Conservation (phyloP, 2,113 vertebrate species). For the Ascaphus truei region DNA sequence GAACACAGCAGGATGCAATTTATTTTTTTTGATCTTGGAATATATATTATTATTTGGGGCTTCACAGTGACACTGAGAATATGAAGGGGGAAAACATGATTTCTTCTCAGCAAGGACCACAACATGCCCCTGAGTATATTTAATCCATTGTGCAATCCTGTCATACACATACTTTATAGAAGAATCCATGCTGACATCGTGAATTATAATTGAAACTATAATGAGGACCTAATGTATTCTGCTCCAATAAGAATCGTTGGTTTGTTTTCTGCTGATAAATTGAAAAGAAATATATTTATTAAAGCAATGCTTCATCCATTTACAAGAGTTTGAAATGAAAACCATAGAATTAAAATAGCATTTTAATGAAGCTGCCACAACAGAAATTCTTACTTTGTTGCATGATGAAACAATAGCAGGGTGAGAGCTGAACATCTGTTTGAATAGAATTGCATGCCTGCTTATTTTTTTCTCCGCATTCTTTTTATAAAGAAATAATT, state of each 20-base stretch:
- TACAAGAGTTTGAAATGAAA: background rate
- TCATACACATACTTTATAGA: slow-evolving; percentile 6
- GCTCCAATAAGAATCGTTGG: slow-evolving; percentile 2
- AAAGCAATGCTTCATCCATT: background rate
- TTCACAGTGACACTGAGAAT: background rate
- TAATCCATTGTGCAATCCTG: slow-evolving; percentile 15
- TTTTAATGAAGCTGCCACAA: background rate
- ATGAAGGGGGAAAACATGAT: background rate
- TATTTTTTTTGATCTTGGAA: background rate
- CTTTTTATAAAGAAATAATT: no score
- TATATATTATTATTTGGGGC: background rate
- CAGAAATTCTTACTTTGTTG: no score
- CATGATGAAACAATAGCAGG: no score
- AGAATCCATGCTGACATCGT: slow-evolving; percentile 10
- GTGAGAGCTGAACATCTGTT: no score
- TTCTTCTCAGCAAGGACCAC: background rate
- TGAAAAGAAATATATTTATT: background rate
- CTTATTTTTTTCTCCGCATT: no score
- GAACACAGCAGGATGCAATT: background rate
- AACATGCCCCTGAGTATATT: slow-evolving; percentile 4
- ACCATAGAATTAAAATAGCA: background rate
- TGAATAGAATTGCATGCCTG: no score
- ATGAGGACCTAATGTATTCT: slow-evolving; percentile 2
- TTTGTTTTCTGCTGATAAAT: background rate
- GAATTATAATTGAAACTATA: slow-evolving; percentile 23